Base-by-base conservation (phyloP, 2,888 invertebrate genomes). In the Acanthosepion esculentum region DNA sequence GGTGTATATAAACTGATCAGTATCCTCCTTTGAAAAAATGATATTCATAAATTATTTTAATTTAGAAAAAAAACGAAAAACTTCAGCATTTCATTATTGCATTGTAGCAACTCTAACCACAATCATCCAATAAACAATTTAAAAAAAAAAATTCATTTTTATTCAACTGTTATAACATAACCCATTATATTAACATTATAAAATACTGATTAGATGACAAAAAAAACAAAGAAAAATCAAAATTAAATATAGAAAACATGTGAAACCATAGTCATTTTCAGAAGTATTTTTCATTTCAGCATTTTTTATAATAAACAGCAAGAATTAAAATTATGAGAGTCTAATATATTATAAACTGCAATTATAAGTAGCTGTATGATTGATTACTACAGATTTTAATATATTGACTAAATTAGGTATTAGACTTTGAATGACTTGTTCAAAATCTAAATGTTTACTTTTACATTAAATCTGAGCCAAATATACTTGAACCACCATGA, bases 101-200 rank as follows among this genome's bases (percentile, higher is more conserved):
- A n/a, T 33, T 78, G 18, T n/a, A 78, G 78, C 33, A 78, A 33
- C 78, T n/a, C n/a, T 12, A 18, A 78, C 78, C n/a, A 78, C 78
- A 78, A 78, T 33, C n/a, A 78, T 78, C 78, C n/a, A 33, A 78
- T 15, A 78, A 78, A n/a, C 10, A 78, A n/a, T 33, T 33, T 3
- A 2, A 33, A 7, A 59, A 59, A 50, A 50, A 50, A 12, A 12
- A 0, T 5, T 64, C 29, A 8, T 33, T 78, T 78, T 33, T 15
- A 78, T 78, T 78, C n/a, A 78, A 78, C 78, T 78, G 78, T n/a
- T 78, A 78, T 78, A 78, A 78, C 78, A 78, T 33, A 78, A 78
- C 78, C 33, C n/a, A 33, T 78, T 33, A 12, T 78, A 78, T 78
- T 78, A 78, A 78, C 78, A 78, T 64, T 26, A 23, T 59, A 59